Evolutionary conservation across 2,113 vertebrate genomes (phyloP).

Genomic region (Mesoclemmys tuberculata): DNA sequence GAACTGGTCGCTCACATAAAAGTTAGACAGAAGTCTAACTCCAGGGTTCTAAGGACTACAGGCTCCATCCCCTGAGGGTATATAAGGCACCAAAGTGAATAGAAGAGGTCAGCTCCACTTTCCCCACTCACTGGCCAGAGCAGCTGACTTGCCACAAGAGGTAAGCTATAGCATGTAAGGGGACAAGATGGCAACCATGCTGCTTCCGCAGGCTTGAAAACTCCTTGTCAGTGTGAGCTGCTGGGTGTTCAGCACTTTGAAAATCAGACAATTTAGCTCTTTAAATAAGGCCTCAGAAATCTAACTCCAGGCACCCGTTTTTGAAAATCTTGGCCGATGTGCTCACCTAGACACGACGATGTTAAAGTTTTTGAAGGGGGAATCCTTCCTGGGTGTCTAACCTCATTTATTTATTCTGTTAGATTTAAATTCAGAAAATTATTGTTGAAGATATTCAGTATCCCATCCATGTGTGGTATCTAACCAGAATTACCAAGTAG

Average conservation of each 20-base stretch:
- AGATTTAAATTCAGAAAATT: background rate
- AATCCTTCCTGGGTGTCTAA: background rate
- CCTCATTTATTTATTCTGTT: background rate
- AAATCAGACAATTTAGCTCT: background rate
- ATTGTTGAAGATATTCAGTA: background rate
- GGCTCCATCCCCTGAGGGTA: background rate
- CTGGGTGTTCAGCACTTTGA: background rate
- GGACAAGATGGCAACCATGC: background rate
- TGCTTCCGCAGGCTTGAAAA: background rate
- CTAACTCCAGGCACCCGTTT: background rate
- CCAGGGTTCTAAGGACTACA: rapidly evolving
- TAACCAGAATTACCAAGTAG: background rate
- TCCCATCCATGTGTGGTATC: background rate
- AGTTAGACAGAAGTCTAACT: background rate
- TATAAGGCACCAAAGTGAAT: background rate
- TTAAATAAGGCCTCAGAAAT: background rate
- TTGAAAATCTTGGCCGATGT: background rate
- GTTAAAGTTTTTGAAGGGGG: background rate
- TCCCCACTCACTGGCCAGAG: background rate
- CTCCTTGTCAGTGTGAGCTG: background rate
- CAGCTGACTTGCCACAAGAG: background rate
- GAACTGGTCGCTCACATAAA: background rate
- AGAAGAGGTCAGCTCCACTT: background rate
- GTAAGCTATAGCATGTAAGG: background rate
- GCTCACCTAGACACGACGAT: background rate